Evolutionary conservation across 2,113 vertebrate species (phyloP).

Genomic region (Fukomys damarensis): DNA sequence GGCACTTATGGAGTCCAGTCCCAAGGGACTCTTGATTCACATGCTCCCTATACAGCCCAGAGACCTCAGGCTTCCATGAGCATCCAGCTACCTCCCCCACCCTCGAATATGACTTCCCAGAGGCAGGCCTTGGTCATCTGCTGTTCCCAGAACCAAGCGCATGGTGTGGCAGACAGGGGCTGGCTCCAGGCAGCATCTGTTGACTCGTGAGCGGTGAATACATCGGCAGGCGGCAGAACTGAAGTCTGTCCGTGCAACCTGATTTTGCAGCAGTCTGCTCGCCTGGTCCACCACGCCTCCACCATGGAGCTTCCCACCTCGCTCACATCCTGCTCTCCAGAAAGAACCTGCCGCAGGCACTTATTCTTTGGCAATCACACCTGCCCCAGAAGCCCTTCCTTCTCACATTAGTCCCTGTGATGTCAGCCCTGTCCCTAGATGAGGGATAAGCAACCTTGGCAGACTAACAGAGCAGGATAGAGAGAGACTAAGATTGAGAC

Average conservation of each 20-base stretch:
- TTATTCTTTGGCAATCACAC: not conserved
- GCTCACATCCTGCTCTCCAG: not conserved
- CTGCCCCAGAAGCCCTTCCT: not conserved
- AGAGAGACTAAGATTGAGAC: not conserved
- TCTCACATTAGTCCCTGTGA: not conserved
- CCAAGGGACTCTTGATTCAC: not conserved
- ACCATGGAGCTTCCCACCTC: not conserved
- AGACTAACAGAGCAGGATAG: not conserved
- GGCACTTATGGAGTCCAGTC: accelerated
- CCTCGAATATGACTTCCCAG: not conserved
- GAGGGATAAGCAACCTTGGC: not conserved
- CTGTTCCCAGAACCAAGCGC: not conserved
- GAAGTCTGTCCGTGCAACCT: not conserved
- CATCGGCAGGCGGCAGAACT: not conserved
- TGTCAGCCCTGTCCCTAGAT: not conserved
- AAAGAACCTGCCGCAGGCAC: not conserved
- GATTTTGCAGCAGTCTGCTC: not conserved
- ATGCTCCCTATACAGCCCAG: not conserved
- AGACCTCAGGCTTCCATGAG: accelerated
- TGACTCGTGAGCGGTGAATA: not conserved
- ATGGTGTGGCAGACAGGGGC: no score
- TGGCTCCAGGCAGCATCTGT: not conserved
- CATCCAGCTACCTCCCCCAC: not conserved
- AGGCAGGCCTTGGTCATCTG: not conserved
- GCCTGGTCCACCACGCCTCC: not conserved